Conservation (phyloP, 2,888 invertebrate species). For the Drosophila neutralis region DNA sequence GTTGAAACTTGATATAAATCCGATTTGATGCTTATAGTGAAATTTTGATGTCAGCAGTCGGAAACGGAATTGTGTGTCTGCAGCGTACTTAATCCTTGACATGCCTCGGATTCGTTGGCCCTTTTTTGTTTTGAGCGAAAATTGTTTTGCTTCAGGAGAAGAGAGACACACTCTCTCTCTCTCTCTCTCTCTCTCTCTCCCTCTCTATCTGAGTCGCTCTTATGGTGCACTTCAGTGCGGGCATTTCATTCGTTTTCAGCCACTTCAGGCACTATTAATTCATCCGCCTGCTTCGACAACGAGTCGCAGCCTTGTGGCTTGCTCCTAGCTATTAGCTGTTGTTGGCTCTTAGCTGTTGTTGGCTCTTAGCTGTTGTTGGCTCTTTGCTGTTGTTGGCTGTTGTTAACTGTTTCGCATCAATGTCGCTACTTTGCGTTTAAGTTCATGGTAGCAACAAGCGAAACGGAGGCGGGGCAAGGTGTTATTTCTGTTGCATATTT, state of each 20-base stretch:
- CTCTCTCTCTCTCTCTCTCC: not conserved
- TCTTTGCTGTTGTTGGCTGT: not conserved
- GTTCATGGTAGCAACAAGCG: not conserved
- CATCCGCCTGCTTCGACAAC: constrained; percentile 13
- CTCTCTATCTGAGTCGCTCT: not conserved
- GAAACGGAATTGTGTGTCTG: not conserved
- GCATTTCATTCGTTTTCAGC: constrained; percentile 14
- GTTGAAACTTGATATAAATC: not conserved
- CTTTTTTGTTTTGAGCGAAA: not conserved
- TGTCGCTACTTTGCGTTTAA: not conserved
- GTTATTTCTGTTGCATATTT: not conserved
- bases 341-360: not conserved
- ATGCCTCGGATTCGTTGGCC: not conserved
- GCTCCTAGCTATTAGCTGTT: not conserved
- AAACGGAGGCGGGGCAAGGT: not conserved
- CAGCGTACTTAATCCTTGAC: not conserved
- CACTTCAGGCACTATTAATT: constrained; percentile 27
- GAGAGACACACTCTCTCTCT: too few relatives aligned
- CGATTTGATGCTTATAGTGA: not conserved
- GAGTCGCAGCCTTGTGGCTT: not conserved
- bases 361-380: constrained; percentile 1
- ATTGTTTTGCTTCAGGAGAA: not conserved
- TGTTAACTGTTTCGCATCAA: not conserved
- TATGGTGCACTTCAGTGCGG: not conserved
- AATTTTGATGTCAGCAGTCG: not conserved